Base-by-base conservation (phyloP, 2,113 vertebrate species). In the Nesoenas mayeri region DNA sequence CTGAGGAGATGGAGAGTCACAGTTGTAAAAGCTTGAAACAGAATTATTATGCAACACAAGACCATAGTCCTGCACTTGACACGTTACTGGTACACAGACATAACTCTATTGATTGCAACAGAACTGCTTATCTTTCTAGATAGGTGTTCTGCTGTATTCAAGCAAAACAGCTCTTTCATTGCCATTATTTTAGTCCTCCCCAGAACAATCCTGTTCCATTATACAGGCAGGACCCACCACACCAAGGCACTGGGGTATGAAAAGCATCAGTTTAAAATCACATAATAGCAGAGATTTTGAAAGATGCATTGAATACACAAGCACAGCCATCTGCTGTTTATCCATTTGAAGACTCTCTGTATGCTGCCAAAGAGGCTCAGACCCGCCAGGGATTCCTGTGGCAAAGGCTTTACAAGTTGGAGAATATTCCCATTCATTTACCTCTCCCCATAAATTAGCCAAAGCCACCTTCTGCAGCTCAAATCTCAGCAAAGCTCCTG, bases 361-460 rank as follows among this genome's bases (percentile, higher is more conserved):
- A 14, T 2, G 4, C 85, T 66, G 86, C 70, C 66, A 79, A 20
- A 61, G 24, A 54, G 61, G 51, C 56, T 38, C 71, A 71, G 56
- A 66, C 15, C 61, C 3, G 0, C 0, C 0, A 67, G 44, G 36
- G 51, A 91, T 95, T 94, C 89, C 94, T 91, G 75, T 67, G 74
- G 86, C 74, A 88, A 83, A 86, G 53, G 57, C 66, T 88, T 72
- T 62, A 22, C 70, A 57, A 32, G 26, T 4, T 14, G 6, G 44
- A 92, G 62, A 92, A 83, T 94, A 90, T 88, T 83, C 67, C 75
- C 53, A 86, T 85, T 92, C 86, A 85, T 91, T 79, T 79, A 56
- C 44, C 38, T 58, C 75, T 67, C 53, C 31, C 60, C 2, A 5
- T 58, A 75, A 82, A 67, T 5, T n/a, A 62, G 66, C 66, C 53